These are phyloP conservation scores for Solenopsis fugax DNA, from an alignment of 1,140 invertebrate species.

Conservation along the genomic window DNA sequence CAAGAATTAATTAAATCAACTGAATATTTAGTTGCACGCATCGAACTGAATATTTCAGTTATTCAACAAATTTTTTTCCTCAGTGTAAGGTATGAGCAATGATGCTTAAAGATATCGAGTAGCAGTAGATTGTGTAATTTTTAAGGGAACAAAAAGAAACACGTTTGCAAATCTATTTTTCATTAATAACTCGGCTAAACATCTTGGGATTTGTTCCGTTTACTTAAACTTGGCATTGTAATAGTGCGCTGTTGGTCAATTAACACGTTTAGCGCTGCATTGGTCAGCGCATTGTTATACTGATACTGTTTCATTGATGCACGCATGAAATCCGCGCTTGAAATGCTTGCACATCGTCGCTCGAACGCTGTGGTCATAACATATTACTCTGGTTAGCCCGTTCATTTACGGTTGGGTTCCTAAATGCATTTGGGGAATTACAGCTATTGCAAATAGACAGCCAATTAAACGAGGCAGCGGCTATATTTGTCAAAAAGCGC, in stretches of 20 bases:
- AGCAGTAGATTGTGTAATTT: not conserved
- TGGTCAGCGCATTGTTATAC: conserved; percentile 11
- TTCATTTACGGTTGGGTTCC: conserved; percentile 30
- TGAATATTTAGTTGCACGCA: too few relatives aligned
- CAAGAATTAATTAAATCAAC: too few relatives aligned
- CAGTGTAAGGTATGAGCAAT: not conserved
- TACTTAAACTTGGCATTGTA: not conserved
- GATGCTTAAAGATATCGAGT: not conserved
- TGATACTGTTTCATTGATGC: conserved; percentile 32
- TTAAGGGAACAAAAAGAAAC: not conserved
- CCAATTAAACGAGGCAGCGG: conserved; percentile 21
- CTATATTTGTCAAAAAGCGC: conserved; percentile 10
- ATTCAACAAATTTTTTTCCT: too few relatives aligned
- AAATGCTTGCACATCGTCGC: conserved; percentile 43
- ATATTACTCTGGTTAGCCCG: conserved; percentile 11
- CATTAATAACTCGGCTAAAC: not conserved
- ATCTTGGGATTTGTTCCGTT: not conserved
- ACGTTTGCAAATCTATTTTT: not conserved
- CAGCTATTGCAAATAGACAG: conserved; percentile 8
- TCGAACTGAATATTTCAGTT: too few relatives aligned
- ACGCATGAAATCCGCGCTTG: conserved; percentile 31
- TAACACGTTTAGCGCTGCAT: conserved; percentile 15
- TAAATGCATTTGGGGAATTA: conserved; percentile 41
- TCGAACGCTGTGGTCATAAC: conserved; percentile 20
- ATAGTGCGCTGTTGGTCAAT: conserved; percentile 19